Percentiles rank a stretch among this genome's conserved stretches.
These are phyloP conservation scores for Syrista parreyssii DNA, from an alignment of 2,888 invertebrate species.

Conservation along the genomic window DNA sequence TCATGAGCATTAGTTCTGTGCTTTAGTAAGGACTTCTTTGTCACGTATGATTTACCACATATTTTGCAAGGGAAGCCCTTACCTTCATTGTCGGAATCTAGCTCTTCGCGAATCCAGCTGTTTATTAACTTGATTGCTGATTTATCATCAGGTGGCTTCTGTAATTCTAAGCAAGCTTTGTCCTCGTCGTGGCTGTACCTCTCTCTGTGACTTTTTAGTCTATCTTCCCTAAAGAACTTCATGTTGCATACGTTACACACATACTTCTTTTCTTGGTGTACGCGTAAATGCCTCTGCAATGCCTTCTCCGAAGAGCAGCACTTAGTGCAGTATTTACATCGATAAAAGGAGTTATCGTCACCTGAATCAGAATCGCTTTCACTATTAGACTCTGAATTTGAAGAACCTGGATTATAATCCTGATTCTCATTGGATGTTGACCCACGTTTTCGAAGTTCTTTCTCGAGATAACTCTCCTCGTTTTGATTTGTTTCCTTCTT, in stretches of 20 bases:
- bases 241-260: slow-evolving; percentile 48
- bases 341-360: slow-evolving; percentile 21
- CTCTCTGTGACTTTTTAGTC: slow-evolving; percentile 43
- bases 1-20: slow-evolving; percentile 45
- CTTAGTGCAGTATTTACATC: slow-evolving; percentile 38
- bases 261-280: slow-evolving; percentile 41
- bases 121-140: slow-evolving; percentile 54
- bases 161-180: slow-evolving; percentile 28
- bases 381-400: slow-evolving; percentile 22
- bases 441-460: slow-evolving; percentile 10
- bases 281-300: slow-evolving; percentile 36
- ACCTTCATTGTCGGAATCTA: slow-evolving; percentile 51
- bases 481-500: slow-evolving; percentile 1
- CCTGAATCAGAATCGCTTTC: slow-evolving; percentile 20
- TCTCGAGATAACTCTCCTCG: slow-evolving; percentile 9
- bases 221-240: slow-evolving; percentile 46
- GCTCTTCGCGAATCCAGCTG: slow-evolving; percentile 53
- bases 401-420: slow-evolving; percentile 10
- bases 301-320: slow-evolving; percentile 33
- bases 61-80: slow-evolving; percentile 49
- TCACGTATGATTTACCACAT: slow-evolving; percentile 53
- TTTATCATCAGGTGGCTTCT: slow-evolving; percentile 48
- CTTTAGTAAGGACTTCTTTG: slow-evolving; percentile 50
- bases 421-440: slow-evolving; percentile 10
- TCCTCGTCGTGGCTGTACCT: slow-evolving; percentile 40